Base-by-base conservation (phyloP, 2,113 vertebrate genomes). In the Cyphomyrus plagiostoma region DNA sequence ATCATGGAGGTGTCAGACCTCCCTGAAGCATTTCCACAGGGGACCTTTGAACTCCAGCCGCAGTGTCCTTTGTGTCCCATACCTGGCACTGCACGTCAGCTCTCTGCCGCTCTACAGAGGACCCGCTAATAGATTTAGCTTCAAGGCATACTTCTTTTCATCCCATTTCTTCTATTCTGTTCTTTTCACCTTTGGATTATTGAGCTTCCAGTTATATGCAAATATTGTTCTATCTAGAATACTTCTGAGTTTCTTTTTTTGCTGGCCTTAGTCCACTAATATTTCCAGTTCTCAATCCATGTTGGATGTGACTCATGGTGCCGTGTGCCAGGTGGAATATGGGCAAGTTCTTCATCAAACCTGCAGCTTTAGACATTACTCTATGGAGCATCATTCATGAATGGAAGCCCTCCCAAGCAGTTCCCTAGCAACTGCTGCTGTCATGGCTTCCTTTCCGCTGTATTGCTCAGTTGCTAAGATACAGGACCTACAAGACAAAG, bases 341-440 rank as follows among this genome's bases (percentile, higher is more conserved):
- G 90, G 92, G 93, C 26, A 53, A 87, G 17, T 52, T 26, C 95
- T 95, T 94, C 95, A 95, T 95, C 95, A 96, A 94, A 94, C 95
- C 93, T 91, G 92, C 94, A 93, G 95, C 94, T 95, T 96, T 95
- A 95, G 93, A 93, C 91, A 92, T 94, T 94, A 95, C 96, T 95
- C 95, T 95, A 95, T 95, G 90, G 91, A 93, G 93, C 92, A 91
- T 84, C 91, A 80, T 90, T 94, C 94, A 94, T 93, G 94, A 95
- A 94, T 94, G 94, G 93, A 93, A 95, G 94, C 94, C 94, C 95
- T 95, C 93, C 93, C 93, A 90, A 91, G 93, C 94, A 95, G 96
- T 96, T 96, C 95, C 96, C 95, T 96, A 96, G 96, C 96, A 96
- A 96, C 96, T 92, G 92, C 95, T 93, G 90, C 93, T 93, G 95